Evolutionary conservation across 2,888 invertebrate genomes (phyloP).

Genomic region (Drosophila tanythrix): DNA sequence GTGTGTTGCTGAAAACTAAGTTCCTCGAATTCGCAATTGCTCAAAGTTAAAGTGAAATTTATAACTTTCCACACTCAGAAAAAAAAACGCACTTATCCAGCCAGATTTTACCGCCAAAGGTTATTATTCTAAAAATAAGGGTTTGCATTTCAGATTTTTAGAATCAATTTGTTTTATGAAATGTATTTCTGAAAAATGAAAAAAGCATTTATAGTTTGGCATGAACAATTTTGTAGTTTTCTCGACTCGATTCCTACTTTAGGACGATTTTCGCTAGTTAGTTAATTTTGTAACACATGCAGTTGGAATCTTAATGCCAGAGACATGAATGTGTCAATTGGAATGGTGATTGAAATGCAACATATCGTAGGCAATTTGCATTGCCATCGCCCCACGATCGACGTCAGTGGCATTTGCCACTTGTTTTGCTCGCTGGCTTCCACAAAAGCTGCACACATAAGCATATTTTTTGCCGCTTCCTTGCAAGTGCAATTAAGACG

Average conservation of each 20-base stretch:
- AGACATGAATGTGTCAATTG: not conserved
- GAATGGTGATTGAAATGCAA: constrained; percentile 12
- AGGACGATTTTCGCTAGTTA: not conserved
- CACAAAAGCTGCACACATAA: constrained; percentile 33
- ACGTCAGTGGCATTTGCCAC: constrained; percentile 56
- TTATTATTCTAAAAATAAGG: too few species aligned
- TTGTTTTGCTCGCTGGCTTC: constrained; percentile 29
- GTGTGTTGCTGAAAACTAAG: constrained; percentile 3
- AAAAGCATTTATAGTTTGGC: not conserved
- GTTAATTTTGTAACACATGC: not conserved
- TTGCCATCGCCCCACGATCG: constrained; percentile 31
- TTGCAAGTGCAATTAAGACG: constrained; percentile 51
- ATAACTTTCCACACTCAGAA: not conserved
- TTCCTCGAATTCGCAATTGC: not conserved
- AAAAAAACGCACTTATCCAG: too few species aligned
- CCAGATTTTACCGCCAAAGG: too few species aligned
- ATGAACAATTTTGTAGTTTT: too few species aligned
- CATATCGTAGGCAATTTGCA: constrained; percentile 27
- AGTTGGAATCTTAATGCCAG: not conserved
- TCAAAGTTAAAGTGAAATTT: not conserved
- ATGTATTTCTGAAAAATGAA: too few species aligned
- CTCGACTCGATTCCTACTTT: not conserved
- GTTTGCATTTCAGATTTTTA: not conserved
- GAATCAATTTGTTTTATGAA: too few species aligned
- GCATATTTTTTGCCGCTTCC: constrained; percentile 40